Conservation (phyloP, 92 coral and sea anemone species). For the Blastomussa wellsi region DNA sequence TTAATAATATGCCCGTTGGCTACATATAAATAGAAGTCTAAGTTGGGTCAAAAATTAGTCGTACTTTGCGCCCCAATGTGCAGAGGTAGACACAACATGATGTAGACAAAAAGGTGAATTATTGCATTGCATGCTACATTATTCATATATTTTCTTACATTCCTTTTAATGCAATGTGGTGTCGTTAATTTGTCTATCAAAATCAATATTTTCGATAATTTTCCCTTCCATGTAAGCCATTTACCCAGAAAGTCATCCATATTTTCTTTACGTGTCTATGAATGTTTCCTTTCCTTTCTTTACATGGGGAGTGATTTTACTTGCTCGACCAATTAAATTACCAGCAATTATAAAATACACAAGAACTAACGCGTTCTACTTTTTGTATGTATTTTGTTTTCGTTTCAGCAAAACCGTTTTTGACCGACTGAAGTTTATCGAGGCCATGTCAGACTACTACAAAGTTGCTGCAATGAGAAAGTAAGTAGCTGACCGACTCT, state of each 20-base stretch:
- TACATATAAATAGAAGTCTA: background rate
- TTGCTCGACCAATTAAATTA: no score
- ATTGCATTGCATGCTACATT: no score
- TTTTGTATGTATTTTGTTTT: background rate
- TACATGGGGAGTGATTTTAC: background rate
- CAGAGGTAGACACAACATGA: background rate
- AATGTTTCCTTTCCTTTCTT: no score
- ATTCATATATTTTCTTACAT: background rate
- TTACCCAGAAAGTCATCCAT: background rate
- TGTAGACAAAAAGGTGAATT: background rate
- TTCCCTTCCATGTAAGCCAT: background rate
- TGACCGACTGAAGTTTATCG: slow-evolving; percentile 71
- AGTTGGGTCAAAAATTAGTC: background rate
- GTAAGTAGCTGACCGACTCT: no score
- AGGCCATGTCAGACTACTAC: slow-evolving; percentile 76
- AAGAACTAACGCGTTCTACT: no score
- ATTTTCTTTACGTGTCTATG: no score
- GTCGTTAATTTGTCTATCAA: background rate
- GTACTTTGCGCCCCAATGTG: background rate
- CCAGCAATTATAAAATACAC: background rate
- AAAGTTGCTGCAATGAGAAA: slow-evolving; percentile 60
- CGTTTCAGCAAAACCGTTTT: slow-evolving; percentile 36
- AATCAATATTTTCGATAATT: background rate
- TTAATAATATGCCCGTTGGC: background rate
- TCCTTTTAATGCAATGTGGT: background rate